Evolutionary conservation across 2,888 invertebrate species (phyloP).

Genomic region (Dasypolia templi): DNA sequence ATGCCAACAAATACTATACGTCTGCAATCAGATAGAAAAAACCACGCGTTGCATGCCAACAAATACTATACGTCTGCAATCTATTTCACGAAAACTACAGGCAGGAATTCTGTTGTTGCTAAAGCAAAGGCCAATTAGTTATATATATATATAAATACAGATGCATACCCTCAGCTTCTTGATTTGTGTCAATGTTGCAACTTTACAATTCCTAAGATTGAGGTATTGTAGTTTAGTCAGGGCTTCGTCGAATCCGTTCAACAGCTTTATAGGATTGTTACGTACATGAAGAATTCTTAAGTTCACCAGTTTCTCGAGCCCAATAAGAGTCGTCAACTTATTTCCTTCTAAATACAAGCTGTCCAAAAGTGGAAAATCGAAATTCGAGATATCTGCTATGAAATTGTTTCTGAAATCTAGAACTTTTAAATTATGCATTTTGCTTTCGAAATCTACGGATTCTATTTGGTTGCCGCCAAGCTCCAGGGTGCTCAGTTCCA

Average conservation of each 20-base stretch:
- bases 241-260: conserved; percentile 87
- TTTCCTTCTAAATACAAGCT: conserved; percentile 95
- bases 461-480: conserved; percentile 87
- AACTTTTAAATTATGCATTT: conserved; percentile 85
- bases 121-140: too few species aligned
- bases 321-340: conserved; percentile 91
- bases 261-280: conserved; percentile 90
- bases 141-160: not conserved
- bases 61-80: not conserved
- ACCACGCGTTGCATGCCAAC: not conserved
- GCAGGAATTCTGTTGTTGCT: not conserved
- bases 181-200: conserved; percentile 88
- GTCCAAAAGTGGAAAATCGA: conserved; percentile 90
- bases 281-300: conserved; percentile 93
- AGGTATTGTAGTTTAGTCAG: conserved; percentile 88
- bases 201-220: conserved; percentile 90
- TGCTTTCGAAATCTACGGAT: conserved; percentile 74
- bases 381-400: conserved; percentile 83
- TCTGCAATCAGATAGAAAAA: not conserved
- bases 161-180: conserved; percentile 85
- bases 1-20: not conserved
- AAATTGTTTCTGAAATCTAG: conserved; percentile 90
- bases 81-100: not conserved
- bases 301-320: conserved; percentile 90
- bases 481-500: conserved; percentile 89